A percentile compares a stretch with the other conserved stretches of the same genome.
These are phyloP conservation scores for Sebastes vulpes DNA, from an alignment of 2,797 vertebrate species.

Conservation along the genomic window DNA sequence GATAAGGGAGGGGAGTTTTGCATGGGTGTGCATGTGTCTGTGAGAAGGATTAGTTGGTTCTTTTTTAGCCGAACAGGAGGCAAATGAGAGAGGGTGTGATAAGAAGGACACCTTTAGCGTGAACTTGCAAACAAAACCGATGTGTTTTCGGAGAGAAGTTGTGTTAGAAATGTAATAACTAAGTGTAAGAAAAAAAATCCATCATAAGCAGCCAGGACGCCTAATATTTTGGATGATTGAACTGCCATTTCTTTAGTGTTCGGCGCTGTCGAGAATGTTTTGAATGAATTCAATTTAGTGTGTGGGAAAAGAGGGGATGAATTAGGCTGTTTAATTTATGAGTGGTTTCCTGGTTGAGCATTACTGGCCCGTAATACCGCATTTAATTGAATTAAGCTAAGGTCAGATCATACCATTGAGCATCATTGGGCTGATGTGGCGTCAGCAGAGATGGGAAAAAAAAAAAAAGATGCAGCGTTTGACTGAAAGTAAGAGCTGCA, in stretches of 20 bases:
- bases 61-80: conserved; percentile 21
- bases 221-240: conserved; percentile 43
- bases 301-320: conserved; percentile 29
- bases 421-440: conserved; percentile 6
- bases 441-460: neutral
- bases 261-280: conserved; percentile 8
- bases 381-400: conserved; percentile 57
- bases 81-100: conserved; percentile 55
- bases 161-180: conserved; percentile 42
- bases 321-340: conserved; percentile 48
- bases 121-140: conserved; percentile 34
- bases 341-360: conserved; percentile 42
- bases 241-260: conserved; percentile 34
- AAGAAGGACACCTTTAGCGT: conserved; percentile 37
- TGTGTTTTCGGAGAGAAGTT: conserved; percentile 24
- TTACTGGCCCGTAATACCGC: conserved; percentile 41
- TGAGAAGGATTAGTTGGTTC: conserved; percentile 6
- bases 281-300: conserved; percentile 39
- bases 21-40: neutral
- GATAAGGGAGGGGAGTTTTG: conserved; percentile 4
- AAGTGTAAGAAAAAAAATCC: conserved; percentile 11
- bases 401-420: conserved; percentile 39
- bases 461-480: neutral
- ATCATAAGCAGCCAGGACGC: conserved; percentile 7
- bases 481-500: conserved; percentile 5